Conservation (phyloP, 2,888 invertebrate genomes). For the Muschampia staudingeri region DNA sequence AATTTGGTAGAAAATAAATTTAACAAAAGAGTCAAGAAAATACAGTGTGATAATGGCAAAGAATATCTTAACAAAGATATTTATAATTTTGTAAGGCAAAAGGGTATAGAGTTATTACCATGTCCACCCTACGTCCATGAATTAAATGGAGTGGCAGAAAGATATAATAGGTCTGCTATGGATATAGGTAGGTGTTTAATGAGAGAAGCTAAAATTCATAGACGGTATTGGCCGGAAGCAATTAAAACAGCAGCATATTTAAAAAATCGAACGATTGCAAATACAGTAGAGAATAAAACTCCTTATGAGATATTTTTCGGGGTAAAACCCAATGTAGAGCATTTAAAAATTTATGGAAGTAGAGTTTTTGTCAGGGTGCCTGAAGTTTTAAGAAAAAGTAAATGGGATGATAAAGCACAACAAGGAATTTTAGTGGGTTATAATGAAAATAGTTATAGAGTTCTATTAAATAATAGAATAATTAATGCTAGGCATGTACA, state of each 20-base stretch:
- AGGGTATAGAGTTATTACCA: constrained; percentile 67
- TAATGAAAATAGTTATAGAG: constrained; percentile 69
- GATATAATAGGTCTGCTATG: constrained; percentile 69
- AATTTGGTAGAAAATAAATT: constrained; percentile 63
- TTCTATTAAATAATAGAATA: constrained; percentile 68
- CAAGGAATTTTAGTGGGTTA: constrained; percentile 69
- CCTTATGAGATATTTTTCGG: constrained; percentile 69
- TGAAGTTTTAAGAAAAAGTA: constrained; percentile 67
- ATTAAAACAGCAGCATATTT: constrained; percentile 6
- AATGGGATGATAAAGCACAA: constrained; percentile 70
- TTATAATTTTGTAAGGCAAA: constrained; percentile 65
- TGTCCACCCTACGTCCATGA: constrained; percentile 70
- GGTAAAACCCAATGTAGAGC: constrained; percentile 64
- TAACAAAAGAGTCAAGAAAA: constrained; percentile 60
- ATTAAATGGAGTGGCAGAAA: constrained; percentile 70
- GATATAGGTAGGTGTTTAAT: constrained; percentile 68
- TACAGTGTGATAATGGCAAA: constrained; percentile 69
- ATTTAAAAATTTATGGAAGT: constrained; percentile 70
- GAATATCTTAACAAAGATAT: constrained; percentile 67
- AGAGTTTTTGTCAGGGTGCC: constrained; percentile 70
- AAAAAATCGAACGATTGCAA: constrained; percentile 69
- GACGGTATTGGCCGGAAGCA: not conserved
- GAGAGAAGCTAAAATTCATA: constrained; percentile 64
- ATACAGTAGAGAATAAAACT: constrained; percentile 69
- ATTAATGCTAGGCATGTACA: constrained; percentile 68